Evolutionary conservation across 2,113 vertebrate species (phyloP).

Genomic region (Corythornis vintsioides): DNA sequence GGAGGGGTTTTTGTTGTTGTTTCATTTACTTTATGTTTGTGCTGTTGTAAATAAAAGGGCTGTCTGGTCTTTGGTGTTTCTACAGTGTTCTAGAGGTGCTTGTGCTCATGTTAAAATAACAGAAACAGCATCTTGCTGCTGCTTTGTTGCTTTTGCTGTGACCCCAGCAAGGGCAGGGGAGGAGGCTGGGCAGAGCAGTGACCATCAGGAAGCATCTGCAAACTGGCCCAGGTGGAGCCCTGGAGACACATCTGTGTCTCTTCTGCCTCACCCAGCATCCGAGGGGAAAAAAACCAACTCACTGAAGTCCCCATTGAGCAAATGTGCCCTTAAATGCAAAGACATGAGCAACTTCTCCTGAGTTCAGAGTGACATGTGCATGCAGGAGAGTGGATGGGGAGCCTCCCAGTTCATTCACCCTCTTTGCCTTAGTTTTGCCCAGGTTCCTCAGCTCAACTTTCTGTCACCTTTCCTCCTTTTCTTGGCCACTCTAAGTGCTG

Average conservation of each 20-base stretch:
- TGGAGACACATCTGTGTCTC: neutral
- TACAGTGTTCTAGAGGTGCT: neutral
- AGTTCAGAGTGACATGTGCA: neutral
- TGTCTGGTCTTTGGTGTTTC: neutral
- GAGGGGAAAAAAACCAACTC: neutral
- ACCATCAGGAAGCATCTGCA: neutral
- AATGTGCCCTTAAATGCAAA: neutral
- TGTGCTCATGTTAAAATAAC: neutral
- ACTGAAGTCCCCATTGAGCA: neutral
- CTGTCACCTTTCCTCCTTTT: neutral
- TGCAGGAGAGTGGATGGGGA: neutral
- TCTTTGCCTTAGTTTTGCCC: neutral
- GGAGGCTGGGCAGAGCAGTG: neutral
- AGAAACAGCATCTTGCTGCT: neutral
- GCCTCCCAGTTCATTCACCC: neutral
- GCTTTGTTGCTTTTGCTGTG: neutral
- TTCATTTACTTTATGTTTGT: neutral
- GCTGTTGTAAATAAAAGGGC: neutral
- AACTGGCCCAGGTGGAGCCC: neutral
- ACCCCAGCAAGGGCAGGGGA: neutral
- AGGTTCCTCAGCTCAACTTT: neutral
- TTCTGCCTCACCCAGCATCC: neutral
- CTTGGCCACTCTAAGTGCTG: rapidly evolving
- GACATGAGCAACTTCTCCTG: rapidly evolving
- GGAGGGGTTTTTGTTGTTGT: neutral